A percentile compares a stretch with the other conserved stretches of the same genome.
Evolutionary conservation across 2,797 vertebrate species (phyloP).

Genomic region (Chelmon rostratus): DNA sequence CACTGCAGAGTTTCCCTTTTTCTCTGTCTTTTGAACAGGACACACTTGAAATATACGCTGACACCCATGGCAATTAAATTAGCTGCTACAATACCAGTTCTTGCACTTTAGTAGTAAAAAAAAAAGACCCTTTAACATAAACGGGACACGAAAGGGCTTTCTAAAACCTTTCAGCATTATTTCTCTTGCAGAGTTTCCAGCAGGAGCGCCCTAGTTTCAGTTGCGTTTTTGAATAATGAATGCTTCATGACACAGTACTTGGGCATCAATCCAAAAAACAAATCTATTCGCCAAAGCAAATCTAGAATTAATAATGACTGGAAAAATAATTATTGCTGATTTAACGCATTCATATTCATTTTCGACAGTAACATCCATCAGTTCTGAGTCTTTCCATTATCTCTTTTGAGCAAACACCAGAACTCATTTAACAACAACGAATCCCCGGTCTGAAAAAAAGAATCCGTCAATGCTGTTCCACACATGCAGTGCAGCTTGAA

Average conservation of each 20-base stretch:
- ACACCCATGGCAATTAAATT: conserved; percentile 74
- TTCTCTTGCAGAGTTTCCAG: conserved; percentile 61
- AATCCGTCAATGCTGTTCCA: background rate
- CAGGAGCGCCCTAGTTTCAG: conserved; percentile 60
- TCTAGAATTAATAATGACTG: conserved; percentile 70
- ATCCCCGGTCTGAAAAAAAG: background rate
- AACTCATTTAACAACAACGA: conserved; percentile 43
- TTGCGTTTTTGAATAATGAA: conserved; percentile 69
- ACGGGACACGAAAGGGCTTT: conserved; percentile 66
- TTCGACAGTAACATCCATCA: conserved; percentile 61
- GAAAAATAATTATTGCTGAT: conserved; percentile 63
- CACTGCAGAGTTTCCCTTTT: conserved; percentile 39
- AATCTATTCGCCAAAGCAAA: conserved; percentile 71
- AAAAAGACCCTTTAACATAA: conserved; percentile 52
- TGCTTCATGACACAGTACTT: conserved; percentile 63
- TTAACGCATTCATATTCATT: conserved; percentile 62
- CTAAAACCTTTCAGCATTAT: conserved; percentile 72
- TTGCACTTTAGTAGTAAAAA: conserved; percentile 34
- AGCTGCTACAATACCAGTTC: conserved; percentile 58
- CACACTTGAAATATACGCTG: conserved; percentile 62
- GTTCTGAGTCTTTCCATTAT: conserved; percentile 55
- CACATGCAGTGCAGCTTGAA: conserved; percentile 21
- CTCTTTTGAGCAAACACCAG: conserved; percentile 53
- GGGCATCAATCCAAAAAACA: conserved; percentile 67
- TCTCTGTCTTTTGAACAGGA: conserved; percentile 50